These are phyloP conservation scores for Pseudanteris insignis DNA, from an alignment of 2,888 invertebrate genomes.

Conservation along the genomic window DNA sequence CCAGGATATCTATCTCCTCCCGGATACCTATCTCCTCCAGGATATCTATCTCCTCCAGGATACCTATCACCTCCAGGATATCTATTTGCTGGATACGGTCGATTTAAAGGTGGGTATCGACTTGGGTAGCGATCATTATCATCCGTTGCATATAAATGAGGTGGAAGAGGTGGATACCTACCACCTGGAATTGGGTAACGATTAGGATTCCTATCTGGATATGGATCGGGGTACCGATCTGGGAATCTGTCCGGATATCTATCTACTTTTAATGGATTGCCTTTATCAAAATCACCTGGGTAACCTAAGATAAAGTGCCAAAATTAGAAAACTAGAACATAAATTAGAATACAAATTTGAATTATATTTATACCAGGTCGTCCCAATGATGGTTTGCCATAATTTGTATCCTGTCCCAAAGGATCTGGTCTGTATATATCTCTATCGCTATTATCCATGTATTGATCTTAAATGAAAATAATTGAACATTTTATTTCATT, in stretches of 20 bases:
- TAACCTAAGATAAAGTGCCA: constrained; percentile 52
- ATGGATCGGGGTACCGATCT: constrained; percentile 49
- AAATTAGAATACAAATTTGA: no score
- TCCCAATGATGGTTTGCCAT: constrained; percentile 65
- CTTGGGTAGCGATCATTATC: constrained; percentile 63
- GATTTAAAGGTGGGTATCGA: constrained; percentile 50
- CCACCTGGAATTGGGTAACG: constrained; percentile 48
- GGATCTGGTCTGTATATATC: constrained; percentile 66
- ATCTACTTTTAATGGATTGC: constrained; percentile 49
- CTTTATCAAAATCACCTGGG: constrained; percentile 58
- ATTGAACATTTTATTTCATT: no score
- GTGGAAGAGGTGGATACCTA: constrained; percentile 48
- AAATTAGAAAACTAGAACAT: no score
- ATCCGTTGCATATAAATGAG: constrained; percentile 48
- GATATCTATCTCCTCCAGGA: constrained; percentile 62
- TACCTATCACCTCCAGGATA: constrained; percentile 38
- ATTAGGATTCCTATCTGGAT: constrained; percentile 50
- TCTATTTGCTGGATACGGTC: constrained; percentile 54
- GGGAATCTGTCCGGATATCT: constrained; percentile 48
- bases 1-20: constrained; percentile 57
- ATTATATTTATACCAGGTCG: constrained; percentile 64
- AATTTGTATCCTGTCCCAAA: constrained; percentile 67
- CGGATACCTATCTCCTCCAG: constrained; percentile 67
- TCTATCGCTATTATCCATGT: constrained; percentile 60
- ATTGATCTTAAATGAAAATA: constrained; percentile 27